Evolutionary conservation across 2,113 vertebrate species (phyloP).

Genomic region (Gymnogyps californianus): DNA sequence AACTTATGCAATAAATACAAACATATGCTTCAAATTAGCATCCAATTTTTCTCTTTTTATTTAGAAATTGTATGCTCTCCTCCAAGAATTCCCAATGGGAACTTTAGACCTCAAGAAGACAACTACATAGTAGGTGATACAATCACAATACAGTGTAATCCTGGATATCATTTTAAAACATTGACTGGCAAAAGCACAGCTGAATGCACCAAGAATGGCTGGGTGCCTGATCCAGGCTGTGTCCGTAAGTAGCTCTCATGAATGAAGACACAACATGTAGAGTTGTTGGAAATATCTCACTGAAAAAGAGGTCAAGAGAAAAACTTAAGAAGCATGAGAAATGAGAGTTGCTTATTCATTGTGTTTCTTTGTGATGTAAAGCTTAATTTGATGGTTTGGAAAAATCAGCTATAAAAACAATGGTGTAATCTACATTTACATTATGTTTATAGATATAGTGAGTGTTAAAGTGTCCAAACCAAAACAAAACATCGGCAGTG

Average conservation of each 20-base stretch:
- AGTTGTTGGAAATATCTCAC: not conserved
- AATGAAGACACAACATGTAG: not conserved
- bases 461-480: not conserved
- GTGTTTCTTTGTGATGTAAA: not conserved
- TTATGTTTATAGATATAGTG: not conserved
- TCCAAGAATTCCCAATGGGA: slow-evolving; percentile 54
- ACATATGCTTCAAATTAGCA: not conserved
- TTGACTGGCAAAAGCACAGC: not conserved
- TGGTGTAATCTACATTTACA: not conserved
- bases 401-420: not conserved
- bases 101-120: not conserved
- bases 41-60: not conserved
- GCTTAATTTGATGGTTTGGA: not conserved
- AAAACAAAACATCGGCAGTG: not conserved
- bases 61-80: slow-evolving; percentile 46
- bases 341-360: not conserved
- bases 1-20: not conserved
- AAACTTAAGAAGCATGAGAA: not conserved
- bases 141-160: slow-evolving; percentile 7
- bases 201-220: slow-evolving; percentile 49
- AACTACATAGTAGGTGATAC: not conserved
- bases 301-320: not conserved
- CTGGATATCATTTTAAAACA: not conserved
- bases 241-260: slow-evolving; percentile 47
- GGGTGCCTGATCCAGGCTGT: slow-evolving; percentile 62